Evolutionary conservation across 2,113 vertebrate species (phyloP).

Genomic region (Irena cyanogastra): DNA sequence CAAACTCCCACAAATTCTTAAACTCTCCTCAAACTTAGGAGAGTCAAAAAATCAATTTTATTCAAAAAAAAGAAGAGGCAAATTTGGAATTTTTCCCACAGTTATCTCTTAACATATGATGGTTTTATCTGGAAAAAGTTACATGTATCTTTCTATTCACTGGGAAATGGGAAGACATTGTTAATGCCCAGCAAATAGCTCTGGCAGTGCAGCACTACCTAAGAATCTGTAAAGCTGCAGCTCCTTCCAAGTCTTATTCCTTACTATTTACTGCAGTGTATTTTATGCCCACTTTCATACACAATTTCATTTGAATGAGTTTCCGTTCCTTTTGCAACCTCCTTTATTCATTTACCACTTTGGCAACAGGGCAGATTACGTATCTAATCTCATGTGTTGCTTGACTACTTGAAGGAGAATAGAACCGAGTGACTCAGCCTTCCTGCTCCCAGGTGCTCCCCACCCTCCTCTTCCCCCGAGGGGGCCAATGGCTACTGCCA

Average conservation of each 20-base stretch:
- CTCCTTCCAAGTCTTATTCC: background rate
- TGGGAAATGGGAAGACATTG: background rate
- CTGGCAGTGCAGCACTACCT: background rate
- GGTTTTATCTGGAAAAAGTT: background rate
- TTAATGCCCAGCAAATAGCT: background rate
- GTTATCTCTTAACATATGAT: background rate
- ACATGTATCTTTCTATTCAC: background rate
- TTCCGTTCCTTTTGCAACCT: background rate
- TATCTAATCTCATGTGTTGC: background rate
- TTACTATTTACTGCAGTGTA: background rate
- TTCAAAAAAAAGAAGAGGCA: background rate
- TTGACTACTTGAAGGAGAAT: background rate
- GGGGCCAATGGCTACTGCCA: background rate
- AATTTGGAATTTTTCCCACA: background rate
- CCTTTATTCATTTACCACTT: slow-evolving; percentile 24
- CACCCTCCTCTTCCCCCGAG: background rate
- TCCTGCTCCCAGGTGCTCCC: background rate
- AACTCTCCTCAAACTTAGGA: background rate
- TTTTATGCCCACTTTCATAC: background rate
- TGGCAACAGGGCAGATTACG: background rate
- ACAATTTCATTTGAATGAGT: background rate
- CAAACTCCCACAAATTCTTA: background rate
- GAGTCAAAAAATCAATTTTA: background rate
- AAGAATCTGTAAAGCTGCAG: background rate
- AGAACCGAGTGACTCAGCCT: background rate